A percentile compares a stretch with the other conserved stretches of the same genome.
phyloP scores from a whole-genome alignment of 2,888 invertebrate genomes.

The Steinernema carpocapsae region DNA sequence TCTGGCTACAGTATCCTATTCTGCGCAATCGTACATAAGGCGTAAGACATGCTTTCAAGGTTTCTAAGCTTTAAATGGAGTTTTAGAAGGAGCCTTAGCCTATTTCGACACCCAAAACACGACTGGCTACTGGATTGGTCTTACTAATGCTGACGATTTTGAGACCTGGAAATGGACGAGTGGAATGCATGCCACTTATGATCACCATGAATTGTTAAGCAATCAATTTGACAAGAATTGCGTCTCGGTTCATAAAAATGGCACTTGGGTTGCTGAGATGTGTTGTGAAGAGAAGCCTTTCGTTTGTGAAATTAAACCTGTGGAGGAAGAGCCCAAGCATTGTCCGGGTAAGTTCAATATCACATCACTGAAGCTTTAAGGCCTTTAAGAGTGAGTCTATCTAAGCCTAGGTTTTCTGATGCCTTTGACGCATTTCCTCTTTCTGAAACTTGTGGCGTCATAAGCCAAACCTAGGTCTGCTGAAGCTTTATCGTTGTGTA shows the following conservation, averaged over 20 bases:
- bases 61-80: neutral
- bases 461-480: too few species aligned
- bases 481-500: too few species aligned
- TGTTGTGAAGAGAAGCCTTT: neutral
- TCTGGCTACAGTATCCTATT: neutral
- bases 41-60: neutral
- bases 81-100: neutral
- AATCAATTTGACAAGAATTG: neutral
- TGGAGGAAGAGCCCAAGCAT: too few species aligned
- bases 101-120: too few species aligned
- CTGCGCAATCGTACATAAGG: neutral
- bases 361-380: too few species aligned
- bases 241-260: neutral
- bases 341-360: too few species aligned
- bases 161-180: conserved; percentile 1
- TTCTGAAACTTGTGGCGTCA: too few species aligned
- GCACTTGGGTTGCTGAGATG: neutral
- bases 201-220: too few species aligned
- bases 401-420: too few species aligned
- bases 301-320: neutral
- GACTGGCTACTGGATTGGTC: neutral
- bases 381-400: too few species aligned
- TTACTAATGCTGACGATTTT: neutral
- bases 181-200: too few species aligned
- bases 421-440: too few species aligned